phyloP scores from a whole-genome alignment of 92 coral and sea anemone genomes.

The Heliopora coerulea region DNA sequence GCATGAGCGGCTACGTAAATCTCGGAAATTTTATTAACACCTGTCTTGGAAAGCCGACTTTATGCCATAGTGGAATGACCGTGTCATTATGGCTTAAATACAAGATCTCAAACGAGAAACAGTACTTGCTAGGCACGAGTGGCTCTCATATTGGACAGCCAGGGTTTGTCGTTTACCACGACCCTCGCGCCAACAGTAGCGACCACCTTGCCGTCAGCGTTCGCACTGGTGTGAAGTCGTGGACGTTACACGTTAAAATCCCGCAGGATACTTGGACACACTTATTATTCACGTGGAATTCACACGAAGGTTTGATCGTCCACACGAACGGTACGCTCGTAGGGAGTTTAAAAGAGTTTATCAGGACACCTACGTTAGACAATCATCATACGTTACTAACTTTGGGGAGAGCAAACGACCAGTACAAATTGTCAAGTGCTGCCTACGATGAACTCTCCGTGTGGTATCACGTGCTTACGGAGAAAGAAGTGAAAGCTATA shows the following conservation, averaged over 20 bases:
- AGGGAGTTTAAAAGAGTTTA: constrained; percentile 52
- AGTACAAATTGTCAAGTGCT: constrained; percentile 55
- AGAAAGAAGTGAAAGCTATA: constrained; percentile 70
- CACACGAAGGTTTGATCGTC: constrained; percentile 70
- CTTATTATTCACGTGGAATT: constrained; percentile 92
- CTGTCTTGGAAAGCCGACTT: constrained; percentile 80
- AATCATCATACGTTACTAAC: constrained; percentile 56
- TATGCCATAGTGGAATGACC: constrained; percentile 77
- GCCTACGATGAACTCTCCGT: constrained; percentile 82
- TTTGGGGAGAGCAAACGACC: constrained; percentile 69
- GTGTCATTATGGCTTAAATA: constrained; percentile 92
- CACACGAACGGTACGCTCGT: constrained; percentile 73
- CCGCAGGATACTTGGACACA: constrained; percentile 82
- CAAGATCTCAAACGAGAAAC: constrained; percentile 39
- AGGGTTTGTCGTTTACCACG: constrained; percentile 89
- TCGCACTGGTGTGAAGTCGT: constrained; percentile 74
- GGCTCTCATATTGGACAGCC: constrained; percentile 69
- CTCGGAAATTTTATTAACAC: constrained; percentile 78
- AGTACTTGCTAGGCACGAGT: constrained; percentile 89
- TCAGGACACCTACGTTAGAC: constrained; percentile 49
- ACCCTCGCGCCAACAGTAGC: constrained; percentile 55
- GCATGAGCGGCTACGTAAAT: constrained; percentile 78
- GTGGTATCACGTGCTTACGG: constrained; percentile 80
- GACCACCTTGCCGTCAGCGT: constrained; percentile 83
- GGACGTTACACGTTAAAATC: constrained; percentile 80